These are phyloP conservation scores for Acanthopleura granulata DNA, from an alignment of 2,888 invertebrate genomes.

Conservation along the genomic window DNA sequence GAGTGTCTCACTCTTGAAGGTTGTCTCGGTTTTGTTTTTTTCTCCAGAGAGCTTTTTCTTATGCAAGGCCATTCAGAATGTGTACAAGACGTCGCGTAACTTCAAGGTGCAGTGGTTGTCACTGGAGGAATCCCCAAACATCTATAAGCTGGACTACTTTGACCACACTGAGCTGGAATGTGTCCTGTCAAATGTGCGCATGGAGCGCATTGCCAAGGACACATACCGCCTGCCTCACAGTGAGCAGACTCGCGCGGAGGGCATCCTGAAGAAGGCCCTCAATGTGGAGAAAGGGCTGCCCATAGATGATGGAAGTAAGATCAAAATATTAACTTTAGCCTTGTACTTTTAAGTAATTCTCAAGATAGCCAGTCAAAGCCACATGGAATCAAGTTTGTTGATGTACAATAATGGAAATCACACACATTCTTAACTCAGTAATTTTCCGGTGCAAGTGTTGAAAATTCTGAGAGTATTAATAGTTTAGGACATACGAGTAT, in stretches of 20 bases:
- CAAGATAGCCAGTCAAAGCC: too few species aligned
- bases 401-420: too few species aligned
- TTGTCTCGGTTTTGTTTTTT: neutral
- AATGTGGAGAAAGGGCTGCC: constrained; percentile 74
- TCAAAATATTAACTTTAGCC: too few species aligned
- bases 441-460: too few species aligned
- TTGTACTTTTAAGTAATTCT: too few species aligned
- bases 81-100: constrained; percentile 83
- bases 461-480: too few species aligned
- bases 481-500: too few species aligned
- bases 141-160: constrained; percentile 91
- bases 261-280: constrained; percentile 86
- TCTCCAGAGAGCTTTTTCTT: constrained; percentile 72
- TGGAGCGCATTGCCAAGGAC: constrained; percentile 81
- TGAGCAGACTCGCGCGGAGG: constrained; percentile 84
- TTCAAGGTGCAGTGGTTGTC: constrained; percentile 90
- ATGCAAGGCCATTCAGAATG: constrained; percentile 91
- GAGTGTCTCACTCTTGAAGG: too few species aligned
- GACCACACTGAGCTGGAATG: constrained; percentile 77
- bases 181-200: constrained; percentile 80
- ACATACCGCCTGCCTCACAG: constrained; percentile 79
- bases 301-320: constrained; percentile 19
- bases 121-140: constrained; percentile 67
- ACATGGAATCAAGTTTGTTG: too few species aligned
- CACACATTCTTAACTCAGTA: too few species aligned